phyloP scores from a whole-genome alignment of 2,797 vertebrate species.

The Chaunax sp. region DNA sequence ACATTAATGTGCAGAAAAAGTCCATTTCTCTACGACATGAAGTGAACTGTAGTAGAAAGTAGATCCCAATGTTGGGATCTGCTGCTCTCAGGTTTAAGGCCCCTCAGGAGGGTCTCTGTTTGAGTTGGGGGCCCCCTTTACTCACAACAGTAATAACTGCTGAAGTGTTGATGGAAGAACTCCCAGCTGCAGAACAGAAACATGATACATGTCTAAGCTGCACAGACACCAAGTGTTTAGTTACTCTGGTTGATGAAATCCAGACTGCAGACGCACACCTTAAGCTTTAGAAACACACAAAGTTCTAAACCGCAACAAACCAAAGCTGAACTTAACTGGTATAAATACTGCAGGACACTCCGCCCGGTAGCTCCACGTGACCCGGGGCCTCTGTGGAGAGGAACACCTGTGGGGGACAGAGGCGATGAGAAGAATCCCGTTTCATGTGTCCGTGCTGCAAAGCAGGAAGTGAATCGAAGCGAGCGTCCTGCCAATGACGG shows the following conservation, averaged over 20 bases:
- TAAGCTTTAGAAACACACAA: slow-evolving; percentile 6
- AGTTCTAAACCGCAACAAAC: slow-evolving; percentile 21
- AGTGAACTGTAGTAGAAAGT: no score
- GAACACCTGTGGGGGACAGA: not conserved
- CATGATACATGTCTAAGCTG: no score
- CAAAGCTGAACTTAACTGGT: slow-evolving; percentile 11
- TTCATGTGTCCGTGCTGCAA: not conserved
- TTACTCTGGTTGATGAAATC: slow-evolving; percentile 14
- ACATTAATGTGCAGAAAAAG: no score
- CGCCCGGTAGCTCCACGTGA: slow-evolving; percentile 1
- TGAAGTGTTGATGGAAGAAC: no score
- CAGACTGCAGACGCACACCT: slow-evolving; percentile 21
- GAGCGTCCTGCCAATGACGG: slow-evolving; percentile 37
- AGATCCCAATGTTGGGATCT: no score
- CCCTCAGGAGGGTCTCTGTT: not conserved
- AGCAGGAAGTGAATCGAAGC: slow-evolving; percentile 34
- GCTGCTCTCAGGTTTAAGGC: not conserved
- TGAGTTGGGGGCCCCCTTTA: not conserved
- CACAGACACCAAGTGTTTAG: no score
- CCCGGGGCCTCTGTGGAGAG: slow-evolving; percentile 3
- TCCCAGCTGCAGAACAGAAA: no score
- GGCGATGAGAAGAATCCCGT: slow-evolving; percentile 4
- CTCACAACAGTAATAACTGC: no score
- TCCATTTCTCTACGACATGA: no score
- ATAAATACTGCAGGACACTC: slow-evolving; percentile 24